A percentile compares a stretch with the other conserved stretches of the same genome.
Evolutionary conservation across 64 coral and sea anemone genomes (phyloP).

Genomic region (Actinia tenebrosa): DNA sequence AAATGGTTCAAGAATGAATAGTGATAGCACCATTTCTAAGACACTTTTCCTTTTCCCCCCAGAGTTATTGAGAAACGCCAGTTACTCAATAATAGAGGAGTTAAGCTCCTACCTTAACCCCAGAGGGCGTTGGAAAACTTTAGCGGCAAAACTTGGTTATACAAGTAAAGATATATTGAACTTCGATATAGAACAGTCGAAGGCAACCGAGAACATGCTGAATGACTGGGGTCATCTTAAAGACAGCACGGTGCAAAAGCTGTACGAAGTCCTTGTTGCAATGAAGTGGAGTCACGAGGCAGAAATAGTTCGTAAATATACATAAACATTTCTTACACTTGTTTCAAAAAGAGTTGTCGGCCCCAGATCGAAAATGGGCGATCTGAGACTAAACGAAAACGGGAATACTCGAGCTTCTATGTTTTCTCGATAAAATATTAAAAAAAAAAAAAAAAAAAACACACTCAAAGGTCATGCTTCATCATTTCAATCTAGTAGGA

Average conservation of each 20-base stretch:
- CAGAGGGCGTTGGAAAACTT: constrained; percentile 39
- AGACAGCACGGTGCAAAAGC: not conserved
- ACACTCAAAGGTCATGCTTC: no score
- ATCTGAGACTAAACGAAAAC: no score
- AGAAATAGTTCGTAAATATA: constrained; percentile 19
- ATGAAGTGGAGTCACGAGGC: constrained; percentile 37
- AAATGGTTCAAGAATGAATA: not conserved
- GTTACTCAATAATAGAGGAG: constrained; percentile 26
- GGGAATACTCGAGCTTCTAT: no score
- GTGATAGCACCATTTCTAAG: not conserved
- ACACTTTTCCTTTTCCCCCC: not conserved
- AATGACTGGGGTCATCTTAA: constrained; percentile 37
- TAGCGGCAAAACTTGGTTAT: constrained; percentile 31
- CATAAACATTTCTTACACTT: constrained; percentile 1
- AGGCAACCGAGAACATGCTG: constrained; percentile 37
- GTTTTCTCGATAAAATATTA: no score
- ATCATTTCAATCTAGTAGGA: no score
- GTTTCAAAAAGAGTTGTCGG: not conserved
- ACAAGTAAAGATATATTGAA: constrained; percentile 37
- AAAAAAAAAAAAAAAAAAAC: no score
- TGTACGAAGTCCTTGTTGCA: not conserved
- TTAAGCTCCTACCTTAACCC: constrained; percentile 30
- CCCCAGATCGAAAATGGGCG: no score
- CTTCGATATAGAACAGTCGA: constrained; percentile 16
- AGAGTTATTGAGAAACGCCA: constrained; percentile 22